Conservation (phyloP, 2,113 vertebrate species). For the Calidris pugnax region DNA sequence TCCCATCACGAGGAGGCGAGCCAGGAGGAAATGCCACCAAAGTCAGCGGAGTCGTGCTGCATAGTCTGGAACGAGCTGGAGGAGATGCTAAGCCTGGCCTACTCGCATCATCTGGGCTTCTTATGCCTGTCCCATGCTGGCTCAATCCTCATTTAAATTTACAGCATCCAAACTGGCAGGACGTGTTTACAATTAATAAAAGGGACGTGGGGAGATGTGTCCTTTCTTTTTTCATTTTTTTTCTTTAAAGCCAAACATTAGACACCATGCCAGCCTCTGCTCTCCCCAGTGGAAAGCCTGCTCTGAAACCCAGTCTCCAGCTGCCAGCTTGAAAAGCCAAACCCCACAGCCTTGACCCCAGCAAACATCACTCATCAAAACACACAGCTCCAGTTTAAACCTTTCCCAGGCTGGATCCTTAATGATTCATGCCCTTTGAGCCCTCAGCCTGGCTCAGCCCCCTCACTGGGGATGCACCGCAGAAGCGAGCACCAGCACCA, state of each 20-base stretch:
- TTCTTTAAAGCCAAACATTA: background rate
- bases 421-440: background rate
- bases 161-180: background rate
- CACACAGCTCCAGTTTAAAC: background rate
- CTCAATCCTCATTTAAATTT: background rate
- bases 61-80: background rate
- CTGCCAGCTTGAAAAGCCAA: background rate
- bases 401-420: background rate
- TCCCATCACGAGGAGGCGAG: slow-evolving; percentile 3
- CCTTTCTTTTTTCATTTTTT: background rate
- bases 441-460: background rate
- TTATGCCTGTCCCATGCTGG: background rate
- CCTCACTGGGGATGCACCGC: accelerated
- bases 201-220: background rate
- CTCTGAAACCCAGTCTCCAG: background rate
- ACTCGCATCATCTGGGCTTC: background rate
- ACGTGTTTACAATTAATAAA: background rate
- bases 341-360: background rate
- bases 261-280: background rate
- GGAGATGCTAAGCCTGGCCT: background rate
- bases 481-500: background rate
- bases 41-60: background rate
- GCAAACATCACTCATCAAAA: background rate
- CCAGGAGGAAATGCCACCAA: slow-evolving; percentile 47
- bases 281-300: background rate